A percentile compares a stretch with the other conserved stretches of the same genome.
Conservation (phyloP, 2,888 invertebrate genomes). For the Polylopha cassiicola region DNA sequence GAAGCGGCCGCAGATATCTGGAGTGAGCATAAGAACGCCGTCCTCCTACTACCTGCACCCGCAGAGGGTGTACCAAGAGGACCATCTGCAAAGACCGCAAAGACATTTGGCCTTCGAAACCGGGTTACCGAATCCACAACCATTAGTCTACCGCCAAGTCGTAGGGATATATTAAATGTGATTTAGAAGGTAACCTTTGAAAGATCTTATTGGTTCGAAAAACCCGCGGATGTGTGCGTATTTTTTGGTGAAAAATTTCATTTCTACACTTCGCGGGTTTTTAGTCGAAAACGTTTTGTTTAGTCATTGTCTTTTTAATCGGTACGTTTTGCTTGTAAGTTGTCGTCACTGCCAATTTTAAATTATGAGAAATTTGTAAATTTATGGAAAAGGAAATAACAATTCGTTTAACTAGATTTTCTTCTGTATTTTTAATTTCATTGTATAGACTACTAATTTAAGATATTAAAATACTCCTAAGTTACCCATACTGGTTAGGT, state of each 20-base stretch:
- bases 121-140: conserved; percentile 5
- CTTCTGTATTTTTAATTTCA: not conserved
- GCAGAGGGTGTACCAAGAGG: conserved; percentile 42
- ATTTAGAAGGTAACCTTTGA: conserved; percentile 46
- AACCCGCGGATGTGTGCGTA: conserved; percentile 43
- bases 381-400: conserved; percentile 25
- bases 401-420: not conserved
- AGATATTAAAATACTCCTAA: conserved; percentile 42
- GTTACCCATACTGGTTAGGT: conserved; percentile 47
- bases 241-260: conserved; percentile 15
- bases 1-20: conserved; percentile 53
- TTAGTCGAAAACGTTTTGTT: conserved; percentile 39
- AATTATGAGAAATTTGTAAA: conserved; percentile 19
- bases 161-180: conserved; percentile 10
- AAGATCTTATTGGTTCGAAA: conserved; percentile 39
- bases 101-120: conserved; percentile 11
- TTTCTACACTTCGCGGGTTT: conserved; percentile 44
- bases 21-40: conserved; percentile 65
- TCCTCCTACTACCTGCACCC: conserved; percentile 65
- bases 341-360: conserved; percentile 45
- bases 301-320: conserved; percentile 18
- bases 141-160: too few species aligned
- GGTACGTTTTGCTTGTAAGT: too few species aligned
- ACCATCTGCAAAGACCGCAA: conserved; percentile 3
- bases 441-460: conserved; percentile 17